These are phyloP conservation scores for Stichopus chloronotus DNA, from an alignment of 35 echinoderm and acorn worm genomes.

Conservation along the genomic window DNA sequence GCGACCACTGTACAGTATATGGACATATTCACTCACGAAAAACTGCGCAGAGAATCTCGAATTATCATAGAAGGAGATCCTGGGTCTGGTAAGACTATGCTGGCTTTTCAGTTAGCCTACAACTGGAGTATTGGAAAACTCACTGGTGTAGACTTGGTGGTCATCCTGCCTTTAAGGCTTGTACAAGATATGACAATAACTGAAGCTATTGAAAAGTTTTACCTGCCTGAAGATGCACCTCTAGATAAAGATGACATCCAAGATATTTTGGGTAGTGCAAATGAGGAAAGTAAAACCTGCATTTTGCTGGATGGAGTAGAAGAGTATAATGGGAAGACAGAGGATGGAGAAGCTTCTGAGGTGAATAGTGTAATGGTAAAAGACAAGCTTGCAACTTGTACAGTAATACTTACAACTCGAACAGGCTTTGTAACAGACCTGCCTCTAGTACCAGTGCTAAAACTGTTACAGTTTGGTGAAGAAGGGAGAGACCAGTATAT, in stretches of 20 bases:
- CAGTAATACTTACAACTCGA: not conserved
- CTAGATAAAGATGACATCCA: not conserved
- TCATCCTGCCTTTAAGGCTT: not conserved
- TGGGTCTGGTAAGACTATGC: slow-evolving; percentile 26
- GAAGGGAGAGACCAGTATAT: not conserved
- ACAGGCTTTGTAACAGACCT: not conserved
- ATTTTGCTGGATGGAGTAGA: slow-evolving; percentile 6
- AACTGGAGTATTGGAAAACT: not conserved
- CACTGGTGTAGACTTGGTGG: not conserved
- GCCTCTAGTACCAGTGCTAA: not conserved
- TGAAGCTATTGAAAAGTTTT: slow-evolving; percentile 5
- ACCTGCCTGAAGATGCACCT: not conserved
- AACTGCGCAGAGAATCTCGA: not conserved
- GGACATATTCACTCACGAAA: not conserved
- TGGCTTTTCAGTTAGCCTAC: slow-evolving; percentile 7
- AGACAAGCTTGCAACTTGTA: not conserved
- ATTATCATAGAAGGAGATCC: slow-evolving; percentile 18
- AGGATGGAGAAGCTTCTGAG: not conserved
- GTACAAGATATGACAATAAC: not conserved
- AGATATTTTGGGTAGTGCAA: not conserved
- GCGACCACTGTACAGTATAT: not conserved
- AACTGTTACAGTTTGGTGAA: slow-evolving; percentile 1
- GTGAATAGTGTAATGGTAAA: not conserved
- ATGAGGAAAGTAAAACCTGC: not conserved
- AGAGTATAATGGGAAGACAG: not conserved